Evolutionary conservation across 1,140 invertebrate species (phyloP), one percentile per base, ranked within the genome.

Genomic region (Pteromalus puparum): DNA sequence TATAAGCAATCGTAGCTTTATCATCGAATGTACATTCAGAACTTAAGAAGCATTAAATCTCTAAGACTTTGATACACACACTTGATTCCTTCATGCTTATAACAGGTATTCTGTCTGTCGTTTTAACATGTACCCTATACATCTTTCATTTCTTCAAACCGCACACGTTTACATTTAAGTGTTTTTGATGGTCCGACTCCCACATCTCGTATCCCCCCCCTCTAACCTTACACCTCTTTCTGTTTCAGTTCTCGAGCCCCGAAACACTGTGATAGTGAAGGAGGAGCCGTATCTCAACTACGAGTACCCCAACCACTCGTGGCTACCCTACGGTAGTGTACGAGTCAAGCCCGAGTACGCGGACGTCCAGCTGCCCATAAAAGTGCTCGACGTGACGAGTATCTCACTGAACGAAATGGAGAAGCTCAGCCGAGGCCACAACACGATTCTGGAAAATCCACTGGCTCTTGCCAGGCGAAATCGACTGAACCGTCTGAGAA

Each of bases 351-450:
- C 38, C 10, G 74, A 83, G 61, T 34, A 67, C 46, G 15, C n/a
- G 65, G 61, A 67, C 5, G 53, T 13, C 21, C 65, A 72, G 53
- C n/a, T 76, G 67, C n/a, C 48, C 9, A 85, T 85, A 2, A 81
- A 75, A 21, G 84, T 85, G 6, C 79, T 81, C 26, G 72, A 85
- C 15, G 84, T 85, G 1, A 82, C 77, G 61, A 85, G 83, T 26
- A 85, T 85, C 65, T 85, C 84, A 2, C 73, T 85, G 1, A 65
- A 72, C 7, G 84, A 81, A 21, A 85, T 85, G 79, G 84, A 85
- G 7, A 53, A 77, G 18, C 79, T 85, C 1, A 82, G 74, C 53
- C 73, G 46, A 10, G 61, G 65, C 5, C 48, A 81, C 9, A 30
- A 34, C 26, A 82, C 30, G 13, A 28, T 85, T 9, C 12, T 85